Evolutionary conservation across 2,113 vertebrate species (phyloP).

Genomic region (Scalopus aquaticus): DNA sequence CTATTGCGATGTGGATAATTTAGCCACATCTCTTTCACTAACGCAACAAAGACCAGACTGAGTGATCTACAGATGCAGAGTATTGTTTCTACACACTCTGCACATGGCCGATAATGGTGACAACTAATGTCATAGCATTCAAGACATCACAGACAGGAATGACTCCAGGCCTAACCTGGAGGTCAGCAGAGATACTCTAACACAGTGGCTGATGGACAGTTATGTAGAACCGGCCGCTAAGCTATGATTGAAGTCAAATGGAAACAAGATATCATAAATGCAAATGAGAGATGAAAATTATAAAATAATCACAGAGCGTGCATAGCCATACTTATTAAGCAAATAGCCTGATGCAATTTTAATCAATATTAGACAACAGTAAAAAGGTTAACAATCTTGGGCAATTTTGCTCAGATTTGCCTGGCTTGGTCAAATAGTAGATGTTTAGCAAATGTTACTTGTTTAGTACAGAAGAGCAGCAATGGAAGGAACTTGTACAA

Average conservation of each 20-base stretch:
- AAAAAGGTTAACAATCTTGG: background rate
- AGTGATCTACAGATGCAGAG: conserved; percentile 42
- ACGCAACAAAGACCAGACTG: conserved; percentile 62
- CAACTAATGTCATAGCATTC: conserved; percentile 57
- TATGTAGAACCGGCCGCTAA: conserved; percentile 48
- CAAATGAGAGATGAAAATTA: conserved; percentile 8
- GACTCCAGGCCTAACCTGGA: conserved; percentile 28
- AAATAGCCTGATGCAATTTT: background rate
- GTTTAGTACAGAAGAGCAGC: background rate
- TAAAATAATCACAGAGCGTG: background rate
- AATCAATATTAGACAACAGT: background rate
- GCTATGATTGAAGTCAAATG: conserved; percentile 41
- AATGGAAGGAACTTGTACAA: background rate
- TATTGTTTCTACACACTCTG: conserved; percentile 29
- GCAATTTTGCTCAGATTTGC: background rate
- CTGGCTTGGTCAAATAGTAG: background rate
- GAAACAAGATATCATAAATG: conserved; percentile 57
- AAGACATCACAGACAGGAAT: conserved; percentile 50
- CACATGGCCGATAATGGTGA: conserved; percentile 67
- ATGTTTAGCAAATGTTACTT: background rate
- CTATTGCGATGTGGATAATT: conserved; percentile 48
- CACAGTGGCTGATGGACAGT: conserved; percentile 23
- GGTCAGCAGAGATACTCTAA: conserved; percentile 48
- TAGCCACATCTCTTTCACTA: conserved; percentile 60
- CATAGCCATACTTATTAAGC: background rate